Evolutionary conservation across 2,797 vertebrate species (phyloP).

Genomic region (Poecile montanus): DNA sequence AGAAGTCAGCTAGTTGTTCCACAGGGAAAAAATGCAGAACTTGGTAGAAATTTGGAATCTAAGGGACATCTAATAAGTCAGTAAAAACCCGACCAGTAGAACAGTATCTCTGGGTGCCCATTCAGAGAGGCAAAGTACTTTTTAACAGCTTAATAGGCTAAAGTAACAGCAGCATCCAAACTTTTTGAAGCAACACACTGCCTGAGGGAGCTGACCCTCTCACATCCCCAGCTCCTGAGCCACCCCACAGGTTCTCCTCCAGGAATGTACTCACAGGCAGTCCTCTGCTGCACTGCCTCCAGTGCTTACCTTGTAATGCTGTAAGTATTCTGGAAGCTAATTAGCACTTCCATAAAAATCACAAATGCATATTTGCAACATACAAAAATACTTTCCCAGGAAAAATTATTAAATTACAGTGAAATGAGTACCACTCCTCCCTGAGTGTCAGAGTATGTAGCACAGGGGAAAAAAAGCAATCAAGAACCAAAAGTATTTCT

Average conservation of each 20-base stretch:
- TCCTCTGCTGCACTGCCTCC: not conserved
- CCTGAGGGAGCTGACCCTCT: not conserved
- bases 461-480: not conserved
- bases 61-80: not conserved
- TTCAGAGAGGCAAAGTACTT: not conserved
- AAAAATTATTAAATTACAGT: not conserved
- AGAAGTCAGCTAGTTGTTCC: not conserved
- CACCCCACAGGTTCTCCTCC: not conserved
- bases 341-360: not conserved
- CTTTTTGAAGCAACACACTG: not conserved
- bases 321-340: not conserved
- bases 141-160: not conserved
- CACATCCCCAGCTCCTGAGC: not conserved
- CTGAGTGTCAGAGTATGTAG: not conserved
- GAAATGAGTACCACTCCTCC: not conserved
- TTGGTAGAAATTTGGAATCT: not conserved
- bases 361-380: rapidly evolving
- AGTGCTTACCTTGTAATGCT: not conserved
- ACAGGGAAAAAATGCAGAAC: not conserved
- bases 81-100: not conserved
- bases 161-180: not conserved
- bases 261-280: not conserved
- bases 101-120: not conserved
- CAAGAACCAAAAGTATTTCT: not conserved
- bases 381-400: not conserved